These are phyloP conservation scores for Criorhina ranunculi DNA, from an alignment of 2,888 invertebrate genomes.

Conservation along the genomic window DNA sequence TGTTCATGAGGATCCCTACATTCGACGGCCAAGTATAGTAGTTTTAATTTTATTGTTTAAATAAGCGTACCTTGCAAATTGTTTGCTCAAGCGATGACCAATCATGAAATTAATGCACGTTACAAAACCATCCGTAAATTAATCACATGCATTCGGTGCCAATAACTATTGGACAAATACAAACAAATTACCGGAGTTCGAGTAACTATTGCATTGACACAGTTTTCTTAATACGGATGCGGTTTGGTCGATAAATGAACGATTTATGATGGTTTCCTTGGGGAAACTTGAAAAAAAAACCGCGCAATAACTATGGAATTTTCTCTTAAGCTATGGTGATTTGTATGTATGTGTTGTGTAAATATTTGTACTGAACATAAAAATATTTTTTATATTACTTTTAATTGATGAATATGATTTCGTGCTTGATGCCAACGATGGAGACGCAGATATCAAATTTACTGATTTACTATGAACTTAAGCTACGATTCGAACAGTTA, in stretches of 20 bases:
- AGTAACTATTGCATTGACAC: conserved; percentile 33
- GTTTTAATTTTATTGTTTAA: conserved; percentile 26
- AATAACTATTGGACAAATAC: neutral
- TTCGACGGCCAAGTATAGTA: neutral
- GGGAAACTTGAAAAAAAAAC: neutral
- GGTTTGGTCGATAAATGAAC: conserved; percentile 63
- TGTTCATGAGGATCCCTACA: conserved; percentile 86
- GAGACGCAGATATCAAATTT: too few relatives aligned
- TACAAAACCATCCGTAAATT: conserved; percentile 9
- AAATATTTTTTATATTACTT: conserved; percentile 55
- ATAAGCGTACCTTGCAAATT: conserved; percentile 40
- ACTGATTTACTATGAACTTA: too few relatives aligned
- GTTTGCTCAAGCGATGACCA: conserved; percentile 23
- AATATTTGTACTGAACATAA: conserved; percentile 60
- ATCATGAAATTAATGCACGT: conserved; percentile 20
- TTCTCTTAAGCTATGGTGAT: neutral
- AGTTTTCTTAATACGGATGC: conserved; percentile 29
- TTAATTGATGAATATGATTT: neutral
- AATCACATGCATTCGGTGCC: neutral
- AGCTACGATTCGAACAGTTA: too few relatives aligned
- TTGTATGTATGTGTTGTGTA: conserved; percentile 22
- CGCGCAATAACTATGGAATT: conserved; percentile 12
- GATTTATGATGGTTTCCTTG: conserved; percentile 18
- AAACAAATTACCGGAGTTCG: neutral
- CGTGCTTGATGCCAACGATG: too few relatives aligned